A percentile compares a stretch with the other conserved stretches of the same genome.
These are phyloP conservation scores for Orthonychiurus folsomi DNA, from an alignment of 2,888 invertebrate species.

Conservation along the genomic window DNA sequence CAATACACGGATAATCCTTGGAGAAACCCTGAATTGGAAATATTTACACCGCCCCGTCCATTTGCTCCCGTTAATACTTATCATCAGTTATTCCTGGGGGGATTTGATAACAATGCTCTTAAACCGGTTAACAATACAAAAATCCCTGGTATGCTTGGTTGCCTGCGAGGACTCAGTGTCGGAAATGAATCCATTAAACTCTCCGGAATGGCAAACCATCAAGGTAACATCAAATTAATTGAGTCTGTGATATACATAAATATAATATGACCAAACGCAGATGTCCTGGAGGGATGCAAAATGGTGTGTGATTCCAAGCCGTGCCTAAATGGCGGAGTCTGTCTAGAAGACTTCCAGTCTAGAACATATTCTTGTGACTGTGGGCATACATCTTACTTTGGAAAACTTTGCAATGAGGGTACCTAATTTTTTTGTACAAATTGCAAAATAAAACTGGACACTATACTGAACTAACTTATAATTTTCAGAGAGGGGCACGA, in stretches of 20 bases:
- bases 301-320: slow-evolving; percentile 83
- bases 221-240: slow-evolving; percentile 5
- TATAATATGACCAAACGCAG: too few species aligned
- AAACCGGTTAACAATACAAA: slow-evolving; percentile 49
- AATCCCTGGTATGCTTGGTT: slow-evolving; percentile 50
- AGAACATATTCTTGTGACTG: slow-evolving; percentile 81
- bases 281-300: slow-evolving; percentile 61
- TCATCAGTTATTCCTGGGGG: slow-evolving; percentile 75
- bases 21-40: slow-evolving; percentile 73
- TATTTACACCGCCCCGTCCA: slow-evolving; percentile 75
- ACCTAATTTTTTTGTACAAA: slow-evolving; percentile 43
- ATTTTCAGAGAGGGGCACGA: slow-evolving; percentile 83
- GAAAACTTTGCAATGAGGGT: slow-evolving; percentile 74
- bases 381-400: slow-evolving; percentile 79
- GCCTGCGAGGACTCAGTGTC: slow-evolving; percentile 70
- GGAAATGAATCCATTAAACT: slow-evolving; percentile 59
- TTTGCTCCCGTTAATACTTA: slow-evolving; percentile 82
- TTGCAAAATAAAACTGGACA: slow-evolving; percentile 3
- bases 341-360: slow-evolving; percentile 77
- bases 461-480: slow-evolving; percentile 44
- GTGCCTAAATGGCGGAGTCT: slow-evolving; percentile 77
- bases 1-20: slow-evolving; percentile 79
- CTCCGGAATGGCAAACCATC: slow-evolving; percentile 29
- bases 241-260: slow-evolving; percentile 12
- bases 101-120: slow-evolving; percentile 67